Evolutionary conservation across 1,140 invertebrate species (phyloP), one percentile per base, ranked within the genome.

Genomic region (Adoxophyes honmai): DNA sequence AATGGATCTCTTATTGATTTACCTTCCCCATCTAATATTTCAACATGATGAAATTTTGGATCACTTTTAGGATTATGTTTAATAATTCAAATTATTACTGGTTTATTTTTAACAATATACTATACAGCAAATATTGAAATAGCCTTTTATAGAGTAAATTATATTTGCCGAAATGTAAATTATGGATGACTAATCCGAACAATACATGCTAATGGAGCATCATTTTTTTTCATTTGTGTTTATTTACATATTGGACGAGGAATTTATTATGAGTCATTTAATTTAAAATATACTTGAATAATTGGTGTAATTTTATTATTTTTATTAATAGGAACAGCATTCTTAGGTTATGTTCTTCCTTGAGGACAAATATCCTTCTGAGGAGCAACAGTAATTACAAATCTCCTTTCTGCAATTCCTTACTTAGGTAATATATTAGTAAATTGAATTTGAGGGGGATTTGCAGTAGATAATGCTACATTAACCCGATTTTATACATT

Each of bases 301-400:
- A 60, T 84, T 15, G 92, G 92, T 61, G 73, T 91, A 56, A 75
- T 91, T 52, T 91, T 93, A 82, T 75, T 93, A 70, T 89, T 93
- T 68, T 34, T 92, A 77, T 70, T 90, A 56, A 94, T 94, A 91
- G 89, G 57, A 75, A 92, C 92, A 55, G 92, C 92, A 16, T 94
- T 94, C 85, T 77, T 94, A 90, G 92, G 93, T 0, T 94, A 94
- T 90, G 92, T 94, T 1, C 73, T 93, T 69, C 92, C 92, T 3
- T 94, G 93, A 89, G 93, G 92, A 14, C 92, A 94, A 91, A 94
- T 94, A 91, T 93, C 91, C 13, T 94, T 93, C 81, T 94, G 92
- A 90, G 92, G 91, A 56, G 93, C 93, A 6, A 93, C 93, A 52
- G 93, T 94, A 11, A 94, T 94, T 92, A 94, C 92, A 55, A 94